Conservation (phyloP, 1,140 invertebrate genomes). For the Nixonia krombeini region DNA sequence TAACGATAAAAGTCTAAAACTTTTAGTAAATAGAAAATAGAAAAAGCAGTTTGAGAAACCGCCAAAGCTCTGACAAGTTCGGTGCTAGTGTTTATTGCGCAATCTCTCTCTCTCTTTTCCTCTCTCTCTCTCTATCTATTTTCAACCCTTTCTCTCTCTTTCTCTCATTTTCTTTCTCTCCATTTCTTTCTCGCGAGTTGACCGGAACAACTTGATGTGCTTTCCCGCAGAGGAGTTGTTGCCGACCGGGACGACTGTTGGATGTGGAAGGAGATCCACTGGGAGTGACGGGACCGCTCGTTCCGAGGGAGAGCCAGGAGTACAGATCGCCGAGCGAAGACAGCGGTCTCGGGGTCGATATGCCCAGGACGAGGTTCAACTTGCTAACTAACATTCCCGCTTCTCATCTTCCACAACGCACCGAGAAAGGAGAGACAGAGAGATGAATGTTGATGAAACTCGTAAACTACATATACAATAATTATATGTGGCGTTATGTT, state of each 20-base stretch:
- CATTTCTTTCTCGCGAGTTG: slow-evolving; percentile 32
- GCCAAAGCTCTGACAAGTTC: slow-evolving; percentile 54
- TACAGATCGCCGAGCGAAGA: slow-evolving; percentile 86
- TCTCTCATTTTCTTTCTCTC: slow-evolving; percentile 19
- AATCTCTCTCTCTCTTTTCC: slow-evolving; percentile 11
- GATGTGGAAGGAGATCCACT: slow-evolving; percentile 74
- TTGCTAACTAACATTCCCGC: slow-evolving; percentile 11
- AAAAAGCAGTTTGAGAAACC: slow-evolving; percentile 3
- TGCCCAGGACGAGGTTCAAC: slow-evolving; percentile 75
- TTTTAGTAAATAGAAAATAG: slow-evolving; percentile 1
- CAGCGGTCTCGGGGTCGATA: slow-evolving; percentile 84
- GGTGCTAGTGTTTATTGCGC: slow-evolving; percentile 1
- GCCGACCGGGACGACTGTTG: slow-evolving; percentile 72
- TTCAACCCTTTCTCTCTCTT: slow-evolving; percentile 12
- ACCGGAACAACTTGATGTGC: slow-evolving; percentile 60
- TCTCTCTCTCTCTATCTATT: slow-evolving; percentile 10
- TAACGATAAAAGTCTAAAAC: too few relatives aligned
- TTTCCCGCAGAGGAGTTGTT: slow-evolving; percentile 69
- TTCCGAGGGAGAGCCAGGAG: slow-evolving; percentile 72
- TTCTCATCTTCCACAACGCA: background rate
- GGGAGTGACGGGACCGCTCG: slow-evolving; percentile 68
- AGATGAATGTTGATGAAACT: background rate
- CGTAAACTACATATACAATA: too few relatives aligned
- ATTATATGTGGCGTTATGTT: too few relatives aligned
- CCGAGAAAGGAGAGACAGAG: slow-evolving; percentile 1